A percentile compares a stretch with the other conserved stretches of the same genome.
Evolutionary conservation across 2,113 vertebrate genomes (phyloP).

Genomic region (Ceyx margarethae): DNA sequence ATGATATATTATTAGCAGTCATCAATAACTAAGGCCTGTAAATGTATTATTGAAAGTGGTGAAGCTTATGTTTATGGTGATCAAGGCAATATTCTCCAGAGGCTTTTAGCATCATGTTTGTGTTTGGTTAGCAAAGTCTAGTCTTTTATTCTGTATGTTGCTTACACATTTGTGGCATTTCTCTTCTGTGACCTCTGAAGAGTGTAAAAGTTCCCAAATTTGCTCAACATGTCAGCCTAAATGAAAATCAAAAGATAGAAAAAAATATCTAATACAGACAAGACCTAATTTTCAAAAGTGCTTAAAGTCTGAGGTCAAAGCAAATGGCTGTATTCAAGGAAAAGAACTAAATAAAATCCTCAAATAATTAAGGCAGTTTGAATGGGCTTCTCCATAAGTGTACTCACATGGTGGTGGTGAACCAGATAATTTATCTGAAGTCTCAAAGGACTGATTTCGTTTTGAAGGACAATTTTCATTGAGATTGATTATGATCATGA

Average conservation of each 20-base stretch:
- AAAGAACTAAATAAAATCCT: background rate
- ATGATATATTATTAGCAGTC: background rate
- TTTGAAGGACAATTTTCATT: background rate
- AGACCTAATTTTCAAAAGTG: background rate
- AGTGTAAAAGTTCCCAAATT: background rate
- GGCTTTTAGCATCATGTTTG: background rate
- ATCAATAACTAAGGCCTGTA: background rate
- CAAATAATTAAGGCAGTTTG: background rate
- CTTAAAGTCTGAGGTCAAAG: background rate
- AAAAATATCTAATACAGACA: background rate
- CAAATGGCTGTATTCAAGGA: background rate
- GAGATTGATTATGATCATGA: background rate
- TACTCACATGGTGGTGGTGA: background rate
- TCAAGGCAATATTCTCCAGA: background rate
- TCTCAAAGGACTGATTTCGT: accelerated
- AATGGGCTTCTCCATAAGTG: background rate
- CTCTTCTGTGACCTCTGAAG: background rate
- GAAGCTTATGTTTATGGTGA: background rate
- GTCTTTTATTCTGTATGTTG: background rate
- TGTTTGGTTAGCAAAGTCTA: background rate
- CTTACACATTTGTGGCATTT: background rate
- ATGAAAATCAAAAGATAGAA: background rate
- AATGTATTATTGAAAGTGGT: background rate
- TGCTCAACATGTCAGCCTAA: background rate
- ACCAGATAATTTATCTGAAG: background rate